phyloP scores from a whole-genome alignment of 2,888 invertebrate species.

The Nematopogon swammerdamellus region DNA sequence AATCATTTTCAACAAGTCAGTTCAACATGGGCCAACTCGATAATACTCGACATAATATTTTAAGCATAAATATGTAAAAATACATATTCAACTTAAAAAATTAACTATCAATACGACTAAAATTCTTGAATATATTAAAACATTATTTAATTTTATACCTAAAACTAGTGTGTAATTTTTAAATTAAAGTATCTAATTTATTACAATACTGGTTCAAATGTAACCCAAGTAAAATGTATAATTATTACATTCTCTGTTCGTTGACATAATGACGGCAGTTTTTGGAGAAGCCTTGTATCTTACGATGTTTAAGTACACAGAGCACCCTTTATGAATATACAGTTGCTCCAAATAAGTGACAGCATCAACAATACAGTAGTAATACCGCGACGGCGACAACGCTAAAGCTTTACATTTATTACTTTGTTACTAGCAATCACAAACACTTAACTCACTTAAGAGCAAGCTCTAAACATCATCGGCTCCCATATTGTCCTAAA shows the following conservation, averaged over 20 bases:
- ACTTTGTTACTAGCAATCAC: too few species aligned
- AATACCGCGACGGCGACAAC: too few species aligned
- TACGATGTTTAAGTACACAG: neutral
- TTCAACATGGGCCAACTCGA: neutral
- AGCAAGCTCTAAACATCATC: too few species aligned
- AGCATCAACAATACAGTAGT: too few species aligned
- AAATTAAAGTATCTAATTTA: neutral
- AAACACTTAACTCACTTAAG: too few species aligned
- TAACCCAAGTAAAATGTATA: too few species aligned
- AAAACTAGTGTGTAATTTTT: neutral
- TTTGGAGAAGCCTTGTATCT: neutral
- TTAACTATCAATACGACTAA: too few species aligned
- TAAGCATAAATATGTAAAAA: neutral
- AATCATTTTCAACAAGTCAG: neutral
- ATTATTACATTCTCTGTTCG: neutral
- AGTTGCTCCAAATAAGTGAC: too few species aligned
- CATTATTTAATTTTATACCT: neutral
- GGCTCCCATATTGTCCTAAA: too few species aligned
- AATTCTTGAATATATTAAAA: neutral
- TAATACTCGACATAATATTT: neutral
- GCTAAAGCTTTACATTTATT: too few species aligned
- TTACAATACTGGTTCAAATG: neutral
- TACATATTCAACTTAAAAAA: too few species aligned
- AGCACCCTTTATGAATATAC: too few species aligned
- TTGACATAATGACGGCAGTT: neutral